Percentiles rank a stretch among this genome's conserved stretches.
These are phyloP conservation scores for Auanema sp. DNA, from an alignment of 2,888 invertebrate species.

Conservation along the genomic window DNA sequence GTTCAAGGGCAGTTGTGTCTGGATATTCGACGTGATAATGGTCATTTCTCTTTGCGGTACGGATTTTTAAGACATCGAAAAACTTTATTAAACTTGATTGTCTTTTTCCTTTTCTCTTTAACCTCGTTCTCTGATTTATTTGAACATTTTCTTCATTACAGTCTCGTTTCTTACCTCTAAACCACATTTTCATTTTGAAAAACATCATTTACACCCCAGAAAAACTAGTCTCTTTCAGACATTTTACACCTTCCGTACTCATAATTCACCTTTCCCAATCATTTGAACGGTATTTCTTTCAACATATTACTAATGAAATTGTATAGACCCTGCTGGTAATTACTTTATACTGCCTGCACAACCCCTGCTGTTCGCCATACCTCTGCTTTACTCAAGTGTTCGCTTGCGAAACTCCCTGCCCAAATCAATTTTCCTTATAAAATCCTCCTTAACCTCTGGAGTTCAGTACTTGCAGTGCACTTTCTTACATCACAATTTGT, in stretches of 20 bases:
- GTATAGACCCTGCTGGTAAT: conserved; percentile 5
- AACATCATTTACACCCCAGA: neutral
- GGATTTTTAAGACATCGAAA: neutral
- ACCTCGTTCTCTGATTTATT: conserved; percentile 1
- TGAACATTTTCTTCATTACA: no score
- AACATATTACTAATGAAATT: neutral
- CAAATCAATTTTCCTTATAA: no score
- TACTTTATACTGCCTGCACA: no score
- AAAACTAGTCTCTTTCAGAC: neutral
- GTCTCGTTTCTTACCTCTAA: no score
- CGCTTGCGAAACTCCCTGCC: no score
- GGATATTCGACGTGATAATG: conserved; percentile 17
- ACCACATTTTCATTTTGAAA: no score
- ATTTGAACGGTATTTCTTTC: neutral
- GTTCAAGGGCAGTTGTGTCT: conserved; percentile 23
- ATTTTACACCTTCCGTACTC: neutral
- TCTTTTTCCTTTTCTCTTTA: neutral
- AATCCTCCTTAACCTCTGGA: no score
- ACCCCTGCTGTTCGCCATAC: no score
- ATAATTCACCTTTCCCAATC: neutral
- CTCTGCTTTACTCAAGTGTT: no score
- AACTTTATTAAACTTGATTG: neutral
- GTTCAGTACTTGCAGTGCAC: no score
- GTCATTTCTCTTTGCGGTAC: conserved; percentile 14
- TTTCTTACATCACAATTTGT: no score